These are phyloP conservation scores for Pseudomyrmex pallidus DNA, from an alignment of 1,140 invertebrate species.

Conservation along the genomic window DNA sequence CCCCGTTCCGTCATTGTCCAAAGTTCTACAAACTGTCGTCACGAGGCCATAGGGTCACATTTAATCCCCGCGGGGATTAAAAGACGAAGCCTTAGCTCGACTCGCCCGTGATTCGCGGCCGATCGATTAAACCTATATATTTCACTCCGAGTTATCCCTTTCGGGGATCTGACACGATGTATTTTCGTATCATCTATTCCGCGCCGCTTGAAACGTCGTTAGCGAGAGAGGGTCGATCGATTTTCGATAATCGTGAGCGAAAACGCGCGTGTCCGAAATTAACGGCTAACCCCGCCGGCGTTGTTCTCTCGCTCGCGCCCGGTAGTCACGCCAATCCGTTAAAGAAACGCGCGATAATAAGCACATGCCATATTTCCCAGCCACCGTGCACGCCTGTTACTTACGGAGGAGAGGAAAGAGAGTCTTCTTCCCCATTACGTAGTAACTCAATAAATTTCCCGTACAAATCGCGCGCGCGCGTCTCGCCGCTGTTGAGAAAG, in stretches of 20 bases:
- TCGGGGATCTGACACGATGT: conserved; percentile 18
- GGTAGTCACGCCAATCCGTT: background rate
- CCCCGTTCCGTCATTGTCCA: background rate
- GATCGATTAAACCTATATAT: conserved; percentile 33
- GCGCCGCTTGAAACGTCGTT: conserved; percentile 10
- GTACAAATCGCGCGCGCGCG: conserved; percentile 51
- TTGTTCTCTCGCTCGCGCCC: background rate
- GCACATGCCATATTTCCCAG: conserved; percentile 20
- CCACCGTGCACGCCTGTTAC: conserved; percentile 43
- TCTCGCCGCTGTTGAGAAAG: conserved; percentile 1
- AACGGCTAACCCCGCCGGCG: background rate
- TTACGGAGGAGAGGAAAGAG: background rate
- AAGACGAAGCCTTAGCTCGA: background rate
- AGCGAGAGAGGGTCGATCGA: background rate
- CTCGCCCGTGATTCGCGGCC: background rate
- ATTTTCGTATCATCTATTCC: conserved; percentile 41
- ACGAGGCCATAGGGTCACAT: background rate
- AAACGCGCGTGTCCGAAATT: conserved; percentile 21
- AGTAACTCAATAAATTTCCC: conserved; percentile 67
- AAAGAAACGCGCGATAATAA: conserved; percentile 41
- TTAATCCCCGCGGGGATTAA: conserved; percentile 15
- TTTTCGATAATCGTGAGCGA: conserved; percentile 43
- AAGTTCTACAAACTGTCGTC: background rate
- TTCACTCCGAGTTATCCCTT: conserved; percentile 3
- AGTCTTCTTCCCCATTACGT: conserved; percentile 34